Percentiles rank a stretch among this genome's conserved stretches.
Evolutionary conservation across 2,113 vertebrate species (phyloP).

Genomic region (Tetrao urogallus): DNA sequence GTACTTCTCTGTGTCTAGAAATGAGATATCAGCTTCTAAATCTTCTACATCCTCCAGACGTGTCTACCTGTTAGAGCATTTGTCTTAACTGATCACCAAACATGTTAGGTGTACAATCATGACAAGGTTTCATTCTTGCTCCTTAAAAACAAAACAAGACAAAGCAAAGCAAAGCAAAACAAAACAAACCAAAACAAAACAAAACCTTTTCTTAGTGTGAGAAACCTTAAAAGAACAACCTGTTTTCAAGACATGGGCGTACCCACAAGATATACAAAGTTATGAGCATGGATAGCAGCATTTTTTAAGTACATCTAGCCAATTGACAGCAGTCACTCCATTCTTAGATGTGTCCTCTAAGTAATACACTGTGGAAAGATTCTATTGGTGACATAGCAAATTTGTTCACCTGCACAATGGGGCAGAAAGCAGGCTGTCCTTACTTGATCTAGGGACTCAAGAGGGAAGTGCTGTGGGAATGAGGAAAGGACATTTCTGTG

Average conservation of each 20-base stretch:
- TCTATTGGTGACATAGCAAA: background rate
- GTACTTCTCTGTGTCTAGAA: background rate
- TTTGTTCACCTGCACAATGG: accelerated
- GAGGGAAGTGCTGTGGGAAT: background rate
- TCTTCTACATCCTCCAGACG: background rate
- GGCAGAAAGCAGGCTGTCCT: background rate
- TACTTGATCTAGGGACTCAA: background rate
- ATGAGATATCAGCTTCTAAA: background rate
- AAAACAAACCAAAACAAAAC: too few species aligned
- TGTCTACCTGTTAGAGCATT: background rate
- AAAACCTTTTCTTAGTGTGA: too few species aligned
- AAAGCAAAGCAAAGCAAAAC: too few species aligned
- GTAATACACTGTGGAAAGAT: background rate
- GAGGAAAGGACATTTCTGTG: background rate
- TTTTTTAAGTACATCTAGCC: background rate
- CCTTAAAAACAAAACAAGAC: too few species aligned
- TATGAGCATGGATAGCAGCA: accelerated
- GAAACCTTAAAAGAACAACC: background rate
- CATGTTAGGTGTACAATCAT: too few species aligned
- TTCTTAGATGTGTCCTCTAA: background rate
- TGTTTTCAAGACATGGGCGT: background rate
- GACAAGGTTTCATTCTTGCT: background rate
- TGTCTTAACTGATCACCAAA: background rate
- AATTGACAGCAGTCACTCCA: background rate
- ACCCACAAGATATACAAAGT: background rate